Conservation (phyloP, 1,140 invertebrate genomes). For the Elysia chlorotica region DNA sequence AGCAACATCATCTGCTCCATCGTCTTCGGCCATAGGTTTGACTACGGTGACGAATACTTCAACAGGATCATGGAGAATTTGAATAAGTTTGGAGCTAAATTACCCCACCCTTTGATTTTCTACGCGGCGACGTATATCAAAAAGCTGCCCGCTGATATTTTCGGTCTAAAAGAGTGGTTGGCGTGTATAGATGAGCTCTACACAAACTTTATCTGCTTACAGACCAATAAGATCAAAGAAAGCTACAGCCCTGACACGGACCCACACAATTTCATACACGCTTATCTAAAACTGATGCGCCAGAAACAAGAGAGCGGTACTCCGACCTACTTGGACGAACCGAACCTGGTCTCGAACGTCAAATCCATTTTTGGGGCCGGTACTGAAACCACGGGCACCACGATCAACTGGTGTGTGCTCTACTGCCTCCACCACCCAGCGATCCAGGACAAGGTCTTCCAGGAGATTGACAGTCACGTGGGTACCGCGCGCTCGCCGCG, state of each 20-base stretch:
- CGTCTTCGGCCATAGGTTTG: conserved; percentile 76
- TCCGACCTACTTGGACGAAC: neutral
- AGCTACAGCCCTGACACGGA: no score
- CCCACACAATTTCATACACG: neutral
- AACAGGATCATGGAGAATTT: conserved; percentile 18
- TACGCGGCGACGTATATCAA: neutral
- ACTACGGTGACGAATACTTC: conserved; percentile 58
- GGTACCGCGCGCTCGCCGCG: conserved; percentile 74
- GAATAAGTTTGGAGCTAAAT: neutral
- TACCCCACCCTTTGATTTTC: neutral
- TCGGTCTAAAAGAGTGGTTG: neutral
- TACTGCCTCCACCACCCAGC: conserved; percentile 78
- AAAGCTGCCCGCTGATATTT: neutral
- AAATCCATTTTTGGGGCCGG: conserved; percentile 73
- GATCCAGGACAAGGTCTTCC: conserved; percentile 78
- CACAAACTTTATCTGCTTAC: neutral
- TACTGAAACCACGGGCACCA: conserved; percentile 30
- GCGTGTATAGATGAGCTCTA: neutral
- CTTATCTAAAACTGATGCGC: neutral
- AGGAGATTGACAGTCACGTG: conserved; percentile 83
- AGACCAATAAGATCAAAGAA: no score
- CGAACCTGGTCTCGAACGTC: conserved; percentile 28
- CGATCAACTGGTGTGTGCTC: conserved; percentile 73
- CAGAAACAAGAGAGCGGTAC: neutral
- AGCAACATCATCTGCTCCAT: conserved; percentile 83